Evolutionary conservation across 2,113 vertebrate species (phyloP), one percentile per base, ranked within the genome.

Genomic region (Dascyllus trimaculatus): DNA sequence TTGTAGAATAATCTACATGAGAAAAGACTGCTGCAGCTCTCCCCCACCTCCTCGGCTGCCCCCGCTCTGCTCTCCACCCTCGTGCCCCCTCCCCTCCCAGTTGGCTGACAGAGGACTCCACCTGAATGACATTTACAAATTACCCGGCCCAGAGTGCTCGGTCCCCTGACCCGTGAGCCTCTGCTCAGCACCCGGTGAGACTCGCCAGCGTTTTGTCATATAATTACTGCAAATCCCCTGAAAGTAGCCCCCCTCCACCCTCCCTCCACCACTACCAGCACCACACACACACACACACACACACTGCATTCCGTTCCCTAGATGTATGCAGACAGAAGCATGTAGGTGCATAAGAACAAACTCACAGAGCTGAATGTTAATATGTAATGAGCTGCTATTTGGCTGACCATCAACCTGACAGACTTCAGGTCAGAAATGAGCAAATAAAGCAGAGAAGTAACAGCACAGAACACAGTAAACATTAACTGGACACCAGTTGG

Each of bases 71-170:
- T 62, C 67, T 68, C 25, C 92, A 92, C 89, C 90, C 71, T 85
- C 84, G 48, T n/a, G 21, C 35, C 26, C 57, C 74, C 46, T 40
- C 61, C 66, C 52, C 66, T 80, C 84, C 77, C 74, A 59, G 76
- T 48, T 78, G 84, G 91, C 94, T 95, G 95, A 95, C 93, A 95
- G 94, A 93, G 95, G 94, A 95, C 95, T 95, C 87, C 93, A 94
- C 94, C 96, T 97, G 96, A 97, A 97, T 98, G 98, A 99, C 97
- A 96, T 98, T 97, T 98, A 98, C 96, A 99, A 99, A 99, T 99
- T 97, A 98, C 96, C 96, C 94, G 90, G 95, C 95, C 95, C 96
- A 96, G 95, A 97, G 96, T 96, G 96, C 97, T 96, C 94, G 95
- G 94, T 97, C 96, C 97, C 95, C 89, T 97, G 97, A 99, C 98